Evolutionary conservation across 2,797 vertebrate genomes (phyloP).

Genomic region (Botia almorhae): DNA sequence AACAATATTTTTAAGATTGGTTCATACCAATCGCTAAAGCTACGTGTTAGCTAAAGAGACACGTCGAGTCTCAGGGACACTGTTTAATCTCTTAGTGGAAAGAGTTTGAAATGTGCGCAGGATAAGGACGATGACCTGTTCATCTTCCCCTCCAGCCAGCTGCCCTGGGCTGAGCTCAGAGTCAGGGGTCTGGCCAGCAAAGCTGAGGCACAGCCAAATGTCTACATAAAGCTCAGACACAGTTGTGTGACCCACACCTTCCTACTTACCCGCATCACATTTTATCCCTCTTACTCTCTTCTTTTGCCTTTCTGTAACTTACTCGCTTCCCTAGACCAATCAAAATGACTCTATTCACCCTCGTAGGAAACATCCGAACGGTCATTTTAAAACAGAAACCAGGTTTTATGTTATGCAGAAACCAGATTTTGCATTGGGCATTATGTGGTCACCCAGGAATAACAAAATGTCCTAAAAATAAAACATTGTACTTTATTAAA

Average conservation of each 20-base stretch:
- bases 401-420: not conserved
- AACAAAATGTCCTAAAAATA: too few species aligned
- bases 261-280: slow-evolving; percentile 15
- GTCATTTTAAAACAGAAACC: not conserved
- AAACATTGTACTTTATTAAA: too few species aligned
- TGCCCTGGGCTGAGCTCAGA: slow-evolving; percentile 28
- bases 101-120: slow-evolving; percentile 37
- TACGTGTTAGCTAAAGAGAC: not conserved
- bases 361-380: too few species aligned
- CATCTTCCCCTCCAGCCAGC: slow-evolving; percentile 14
- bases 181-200: slow-evolving; percentile 23
- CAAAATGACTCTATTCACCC: not conserved
- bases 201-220: slow-evolving; percentile 36
- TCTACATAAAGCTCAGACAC: slow-evolving; percentile 33
- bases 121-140: slow-evolving; percentile 56
- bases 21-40: not conserved
- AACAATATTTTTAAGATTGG: not conserved
- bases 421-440: too few species aligned
- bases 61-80: not conserved
- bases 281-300: slow-evolving; percentile 12
- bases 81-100: not conserved
- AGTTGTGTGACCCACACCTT: slow-evolving; percentile 26
- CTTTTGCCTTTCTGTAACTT: not conserved
- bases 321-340: not conserved
- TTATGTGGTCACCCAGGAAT: too few species aligned